Percentiles rank a stretch among this genome's conserved stretches.
Evolutionary conservation across 2,797 vertebrate species (phyloP).

Genomic region (Tadarida brasiliensis): DNA sequence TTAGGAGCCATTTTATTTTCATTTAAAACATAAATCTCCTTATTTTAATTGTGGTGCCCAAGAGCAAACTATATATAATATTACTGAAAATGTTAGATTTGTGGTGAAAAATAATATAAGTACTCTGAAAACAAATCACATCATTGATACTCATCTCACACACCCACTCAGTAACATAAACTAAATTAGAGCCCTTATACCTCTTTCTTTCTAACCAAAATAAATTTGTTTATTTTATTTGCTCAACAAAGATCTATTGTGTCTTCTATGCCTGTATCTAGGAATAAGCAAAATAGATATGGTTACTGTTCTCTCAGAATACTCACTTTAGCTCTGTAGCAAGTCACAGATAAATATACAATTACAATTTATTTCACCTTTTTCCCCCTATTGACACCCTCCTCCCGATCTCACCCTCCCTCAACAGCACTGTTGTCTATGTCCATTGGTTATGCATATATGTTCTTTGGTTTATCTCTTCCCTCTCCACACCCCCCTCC

Average conservation of each 20-base stretch:
- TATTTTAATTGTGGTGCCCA: background rate
- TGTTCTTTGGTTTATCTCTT: too few species aligned
- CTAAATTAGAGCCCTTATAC: background rate
- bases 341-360: background rate
- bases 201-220: background rate
- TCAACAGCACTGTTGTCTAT: too few species aligned
- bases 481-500: too few species aligned
- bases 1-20: background rate
- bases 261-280: background rate
- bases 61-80: background rate
- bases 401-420: too few species aligned
- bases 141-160: background rate
- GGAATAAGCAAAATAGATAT: background rate
- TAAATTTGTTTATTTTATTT: background rate
- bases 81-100: slow-evolving; percentile 18
- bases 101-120: background rate
- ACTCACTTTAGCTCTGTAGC: background rate
- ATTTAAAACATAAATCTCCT: slow-evolving; percentile 45
- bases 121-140: background rate
- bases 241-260: background rate
- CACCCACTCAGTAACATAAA: background rate
- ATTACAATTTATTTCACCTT: background rate
- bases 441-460: too few species aligned
- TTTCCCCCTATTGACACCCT: too few species aligned
- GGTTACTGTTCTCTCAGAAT: background rate